Evolutionary conservation across 2,113 vertebrate genomes (phyloP).

Genomic region (Tyrannus savana): DNA sequence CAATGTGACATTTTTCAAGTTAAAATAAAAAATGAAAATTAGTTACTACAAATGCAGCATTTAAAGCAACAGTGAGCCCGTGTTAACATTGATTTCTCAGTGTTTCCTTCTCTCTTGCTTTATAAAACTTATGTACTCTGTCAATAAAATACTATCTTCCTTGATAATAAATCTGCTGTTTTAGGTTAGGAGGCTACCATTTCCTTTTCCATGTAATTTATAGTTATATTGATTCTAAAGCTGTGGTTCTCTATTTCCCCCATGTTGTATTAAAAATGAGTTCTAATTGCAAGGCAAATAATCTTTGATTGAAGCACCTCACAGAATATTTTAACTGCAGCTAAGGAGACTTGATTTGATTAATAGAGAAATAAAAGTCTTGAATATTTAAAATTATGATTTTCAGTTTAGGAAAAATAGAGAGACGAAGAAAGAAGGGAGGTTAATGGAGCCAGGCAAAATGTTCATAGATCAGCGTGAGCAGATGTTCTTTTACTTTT

Average conservation of each 20-base stretch:
- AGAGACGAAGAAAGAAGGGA: conserved; percentile 2
- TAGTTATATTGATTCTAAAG: conserved; percentile 68
- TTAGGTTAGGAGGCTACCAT: conserved; percentile 54
- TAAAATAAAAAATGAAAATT: conserved; percentile 73
- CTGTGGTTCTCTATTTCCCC: conserved; percentile 38
- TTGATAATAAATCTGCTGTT: conserved; percentile 76
- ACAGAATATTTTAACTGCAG: conserved; percentile 48
- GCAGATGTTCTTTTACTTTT: conserved; percentile 59
- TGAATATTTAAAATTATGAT: conserved; percentile 45
- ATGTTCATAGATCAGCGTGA: conserved; percentile 18
- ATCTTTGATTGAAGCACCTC: conserved; percentile 43
- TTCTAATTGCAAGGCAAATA: conserved; percentile 65
- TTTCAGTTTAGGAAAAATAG: conserved; percentile 29
- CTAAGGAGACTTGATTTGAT: conserved; percentile 58
- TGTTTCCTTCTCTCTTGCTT: conserved; percentile 61
- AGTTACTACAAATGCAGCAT: conserved; percentile 67
- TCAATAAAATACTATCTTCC: conserved; percentile 60
- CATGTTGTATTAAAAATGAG: conserved; percentile 55
- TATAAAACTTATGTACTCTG: conserved; percentile 64
- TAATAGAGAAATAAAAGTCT: conserved; percentile 57
- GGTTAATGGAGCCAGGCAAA: conserved; percentile 52
- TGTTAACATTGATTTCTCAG: conserved; percentile 69
- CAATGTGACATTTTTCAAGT: conserved; percentile 58
- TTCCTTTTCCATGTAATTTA: conserved; percentile 74
- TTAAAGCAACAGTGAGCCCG: conserved; percentile 64